Percentiles rank a stretch among this genome's conserved stretches.
Evolutionary conservation across 2,797 vertebrate species (phyloP).

Genomic region (Rallus crepitans): DNA sequence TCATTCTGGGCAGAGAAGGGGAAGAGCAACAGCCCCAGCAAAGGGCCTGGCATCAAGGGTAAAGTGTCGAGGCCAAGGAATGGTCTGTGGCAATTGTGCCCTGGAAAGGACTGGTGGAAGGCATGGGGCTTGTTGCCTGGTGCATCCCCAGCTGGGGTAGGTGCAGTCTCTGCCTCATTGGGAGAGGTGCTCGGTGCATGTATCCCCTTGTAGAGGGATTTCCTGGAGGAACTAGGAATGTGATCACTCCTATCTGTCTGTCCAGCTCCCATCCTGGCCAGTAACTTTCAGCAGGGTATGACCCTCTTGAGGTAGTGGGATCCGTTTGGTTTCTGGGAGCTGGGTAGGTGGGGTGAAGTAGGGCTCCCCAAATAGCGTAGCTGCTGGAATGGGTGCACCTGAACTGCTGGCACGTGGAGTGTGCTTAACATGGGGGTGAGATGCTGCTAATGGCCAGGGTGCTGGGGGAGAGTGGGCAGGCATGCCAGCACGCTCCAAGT

Average conservation of each 20-base stretch:
- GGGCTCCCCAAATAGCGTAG: not conserved
- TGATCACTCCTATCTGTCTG: not conserved
- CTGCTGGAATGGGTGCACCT: not conserved
- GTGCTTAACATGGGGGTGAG: accelerated
- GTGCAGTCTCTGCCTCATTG: not conserved
- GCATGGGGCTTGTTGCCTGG: not conserved
- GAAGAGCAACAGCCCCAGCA: not conserved
- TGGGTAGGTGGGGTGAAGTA: not conserved
- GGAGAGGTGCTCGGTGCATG: not conserved
- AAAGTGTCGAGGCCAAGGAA: not conserved
- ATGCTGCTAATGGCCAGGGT: not conserved
- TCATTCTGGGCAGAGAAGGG: not conserved
- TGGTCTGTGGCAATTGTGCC: not conserved
- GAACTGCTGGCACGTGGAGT: not conserved
- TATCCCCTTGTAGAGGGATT: not conserved
- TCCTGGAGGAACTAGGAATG: not conserved
- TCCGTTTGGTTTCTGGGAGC: not conserved
- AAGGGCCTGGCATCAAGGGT: not conserved
- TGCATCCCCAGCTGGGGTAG: not conserved
- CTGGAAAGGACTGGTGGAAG: not conserved
- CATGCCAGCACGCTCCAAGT: accelerated
- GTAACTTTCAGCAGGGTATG: not conserved
- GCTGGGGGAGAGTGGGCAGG: not conserved
- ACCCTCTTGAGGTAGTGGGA: not conserved
- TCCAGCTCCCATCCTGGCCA: not conserved